phyloP scores from a whole-genome alignment of 1,140 invertebrate species.

The Calycopis cecrops region DNA sequence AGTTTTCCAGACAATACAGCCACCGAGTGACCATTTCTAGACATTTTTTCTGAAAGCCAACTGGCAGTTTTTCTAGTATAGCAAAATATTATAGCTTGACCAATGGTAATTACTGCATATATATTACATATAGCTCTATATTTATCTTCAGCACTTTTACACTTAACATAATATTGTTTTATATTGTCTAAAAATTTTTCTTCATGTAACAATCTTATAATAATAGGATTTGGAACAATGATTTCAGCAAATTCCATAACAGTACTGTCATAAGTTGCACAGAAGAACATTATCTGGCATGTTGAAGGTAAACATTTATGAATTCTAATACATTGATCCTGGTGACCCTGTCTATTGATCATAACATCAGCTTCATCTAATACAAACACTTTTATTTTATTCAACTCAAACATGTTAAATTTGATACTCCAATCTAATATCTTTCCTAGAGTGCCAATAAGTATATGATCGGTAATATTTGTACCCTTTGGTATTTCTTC shows the following conservation, averaged over 20 bases:
- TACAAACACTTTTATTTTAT: constrained; percentile 94
- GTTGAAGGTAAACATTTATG: constrained; percentile 85
- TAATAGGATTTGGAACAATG: constrained; percentile 93
- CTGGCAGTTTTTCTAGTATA: constrained; percentile 92
- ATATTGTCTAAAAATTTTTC: constrained; percentile 99
- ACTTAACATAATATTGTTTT: constrained; percentile 97
- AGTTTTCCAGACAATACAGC: constrained; percentile 94
- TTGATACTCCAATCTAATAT: constrained; percentile 94
- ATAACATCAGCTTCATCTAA: constrained; percentile 99
- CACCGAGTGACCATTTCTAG: constrained; percentile 93
- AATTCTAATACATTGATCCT: constrained; percentile 96
- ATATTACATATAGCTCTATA: constrained; percentile 96
- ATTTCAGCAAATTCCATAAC: constrained; percentile 98
- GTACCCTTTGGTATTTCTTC: constrained; percentile 86
- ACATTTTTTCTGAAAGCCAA: constrained; percentile 94
- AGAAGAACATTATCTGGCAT: constrained; percentile 99
- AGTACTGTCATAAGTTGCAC: constrained; percentile 95
- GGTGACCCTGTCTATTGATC: constrained; percentile 98
- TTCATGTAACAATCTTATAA: constrained; percentile 91
- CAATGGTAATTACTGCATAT: constrained; percentile 96
- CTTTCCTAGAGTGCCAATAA: constrained; percentile 97
- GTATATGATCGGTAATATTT: constrained; percentile 91
- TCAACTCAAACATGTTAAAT: constrained; percentile 90
- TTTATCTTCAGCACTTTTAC: constrained; percentile 87
- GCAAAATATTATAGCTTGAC: constrained; percentile 99